These are phyloP conservation scores for Rhodeus uyekii DNA, from an alignment of 2,797 vertebrate genomes.

Conservation along the genomic window DNA sequence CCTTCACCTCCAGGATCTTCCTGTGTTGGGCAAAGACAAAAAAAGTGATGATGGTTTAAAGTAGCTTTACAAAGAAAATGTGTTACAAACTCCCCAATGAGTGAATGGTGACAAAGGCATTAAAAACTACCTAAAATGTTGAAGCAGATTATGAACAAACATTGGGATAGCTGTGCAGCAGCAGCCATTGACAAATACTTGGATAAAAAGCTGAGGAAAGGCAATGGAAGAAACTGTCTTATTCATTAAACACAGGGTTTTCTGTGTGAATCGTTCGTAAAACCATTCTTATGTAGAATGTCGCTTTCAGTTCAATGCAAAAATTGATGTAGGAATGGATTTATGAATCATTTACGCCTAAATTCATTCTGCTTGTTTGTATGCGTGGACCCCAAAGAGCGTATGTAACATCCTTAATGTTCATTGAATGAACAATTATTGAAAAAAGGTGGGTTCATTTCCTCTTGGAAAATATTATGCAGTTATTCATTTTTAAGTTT, in stretches of 20 bases:
- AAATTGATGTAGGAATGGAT: neutral
- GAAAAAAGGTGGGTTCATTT: neutral
- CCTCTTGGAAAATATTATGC: neutral
- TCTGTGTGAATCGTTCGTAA: neutral
- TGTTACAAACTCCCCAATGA: neutral
- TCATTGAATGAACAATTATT: neutral
- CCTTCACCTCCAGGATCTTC: constrained; percentile 84
- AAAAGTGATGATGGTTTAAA: neutral
- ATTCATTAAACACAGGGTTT: neutral
- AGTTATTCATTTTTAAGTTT: neutral
- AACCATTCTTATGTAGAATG: neutral
- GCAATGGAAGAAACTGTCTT: neutral
- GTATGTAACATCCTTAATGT: neutral
- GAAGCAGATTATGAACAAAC: neutral
- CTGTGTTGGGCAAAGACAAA: constrained; percentile 61
- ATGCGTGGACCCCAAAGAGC: neutral
- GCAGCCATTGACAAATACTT: neutral
- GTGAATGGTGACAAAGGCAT: neutral
- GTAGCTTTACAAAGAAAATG: neutral
- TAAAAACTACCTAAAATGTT: neutral
- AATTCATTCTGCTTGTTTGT: neutral
- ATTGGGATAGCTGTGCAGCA: neutral
- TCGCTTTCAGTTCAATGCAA: neutral
- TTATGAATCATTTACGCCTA: constrained; percentile 8
- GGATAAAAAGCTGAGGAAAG: neutral